Percentiles rank a stretch among this genome's conserved stretches.
These are phyloP conservation scores for Sphecodes monilicornis DNA, from an alignment of 2,888 invertebrate species.

Conservation along the genomic window DNA sequence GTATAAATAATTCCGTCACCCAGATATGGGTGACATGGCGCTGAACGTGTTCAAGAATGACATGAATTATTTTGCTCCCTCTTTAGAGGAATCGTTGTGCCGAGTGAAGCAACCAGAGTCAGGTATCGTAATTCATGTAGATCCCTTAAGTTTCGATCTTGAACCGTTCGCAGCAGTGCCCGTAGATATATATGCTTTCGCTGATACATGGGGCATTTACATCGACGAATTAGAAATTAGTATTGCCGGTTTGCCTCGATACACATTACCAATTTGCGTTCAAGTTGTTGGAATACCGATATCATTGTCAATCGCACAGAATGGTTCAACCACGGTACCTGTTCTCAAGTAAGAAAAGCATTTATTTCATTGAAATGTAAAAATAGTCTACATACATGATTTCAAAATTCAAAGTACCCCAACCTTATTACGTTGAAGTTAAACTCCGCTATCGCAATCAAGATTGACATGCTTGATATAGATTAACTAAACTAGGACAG, in stretches of 20 bases:
- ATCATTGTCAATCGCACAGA: conserved; percentile 81
- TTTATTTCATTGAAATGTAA: not conserved
- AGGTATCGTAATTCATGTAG: conserved; percentile 81
- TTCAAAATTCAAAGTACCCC: not conserved
- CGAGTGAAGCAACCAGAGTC: conserved; percentile 64
- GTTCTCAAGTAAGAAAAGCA: conserved; percentile 36
- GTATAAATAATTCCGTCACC: too few species aligned
- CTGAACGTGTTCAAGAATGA: not conserved
- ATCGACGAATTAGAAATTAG: conserved; percentile 83
- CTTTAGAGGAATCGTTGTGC: conserved; percentile 62
- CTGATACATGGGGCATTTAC: conserved; percentile 85
- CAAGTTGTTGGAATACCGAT: conserved; percentile 82
- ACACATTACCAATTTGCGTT: conserved; percentile 80
- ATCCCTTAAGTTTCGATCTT: conserved; percentile 73
- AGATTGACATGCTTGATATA: not conserved
- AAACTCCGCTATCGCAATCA: not conserved
- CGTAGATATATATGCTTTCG: conserved; percentile 82
- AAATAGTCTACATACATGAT: not conserved
- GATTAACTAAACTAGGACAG: too few species aligned
- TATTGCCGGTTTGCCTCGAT: conserved; percentile 80
- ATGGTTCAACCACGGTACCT: conserved; percentile 68
- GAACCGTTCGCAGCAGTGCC: conserved; percentile 71
- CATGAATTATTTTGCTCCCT: not conserved
- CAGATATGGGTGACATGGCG: too few species aligned
- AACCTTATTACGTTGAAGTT: not conserved